A percentile compares a stretch with the other conserved stretches of the same genome.
These are phyloP conservation scores for Coilia nasus DNA, from an alignment of 2,797 vertebrate species.

Conservation along the genomic window DNA sequence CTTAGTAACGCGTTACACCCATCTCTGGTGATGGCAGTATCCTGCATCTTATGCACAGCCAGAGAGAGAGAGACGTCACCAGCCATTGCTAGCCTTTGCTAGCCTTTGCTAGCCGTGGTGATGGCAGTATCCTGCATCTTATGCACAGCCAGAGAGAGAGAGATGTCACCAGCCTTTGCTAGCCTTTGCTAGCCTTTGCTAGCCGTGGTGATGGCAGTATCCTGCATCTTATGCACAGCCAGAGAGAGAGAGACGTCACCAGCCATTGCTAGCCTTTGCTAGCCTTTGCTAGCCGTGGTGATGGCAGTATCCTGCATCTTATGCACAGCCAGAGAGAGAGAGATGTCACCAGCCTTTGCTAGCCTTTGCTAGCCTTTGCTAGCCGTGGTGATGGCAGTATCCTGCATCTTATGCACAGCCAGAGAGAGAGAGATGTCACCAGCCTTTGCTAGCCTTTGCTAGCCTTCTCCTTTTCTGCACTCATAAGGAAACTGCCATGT, in stretches of 20 bases:
- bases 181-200: neutral
- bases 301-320: slow-evolving; percentile 61
- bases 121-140: slow-evolving; percentile 62
- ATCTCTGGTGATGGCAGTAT: too few species aligned
- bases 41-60: slow-evolving; percentile 68
- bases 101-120: neutral
- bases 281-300: neutral
- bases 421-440: slow-evolving; percentile 74
- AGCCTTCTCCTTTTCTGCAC: neutral
- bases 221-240: slow-evolving; percentile 68
- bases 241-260: slow-evolving; percentile 74
- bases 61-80: slow-evolving; percentile 74
- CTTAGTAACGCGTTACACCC: too few species aligned
- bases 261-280: too few species aligned
- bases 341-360: slow-evolving; percentile 68
- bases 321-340: slow-evolving; percentile 70
- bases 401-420: slow-evolving; percentile 68
- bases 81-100: too few species aligned
- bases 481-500: neutral
- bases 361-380: neutral
- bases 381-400: neutral
- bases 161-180: slow-evolving; percentile 67
- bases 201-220: neutral
- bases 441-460: neutral
- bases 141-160: slow-evolving; percentile 71